phyloP scores from a whole-genome alignment of 2,113 vertebrate species.

The Tenebrosternarchus preto region DNA sequence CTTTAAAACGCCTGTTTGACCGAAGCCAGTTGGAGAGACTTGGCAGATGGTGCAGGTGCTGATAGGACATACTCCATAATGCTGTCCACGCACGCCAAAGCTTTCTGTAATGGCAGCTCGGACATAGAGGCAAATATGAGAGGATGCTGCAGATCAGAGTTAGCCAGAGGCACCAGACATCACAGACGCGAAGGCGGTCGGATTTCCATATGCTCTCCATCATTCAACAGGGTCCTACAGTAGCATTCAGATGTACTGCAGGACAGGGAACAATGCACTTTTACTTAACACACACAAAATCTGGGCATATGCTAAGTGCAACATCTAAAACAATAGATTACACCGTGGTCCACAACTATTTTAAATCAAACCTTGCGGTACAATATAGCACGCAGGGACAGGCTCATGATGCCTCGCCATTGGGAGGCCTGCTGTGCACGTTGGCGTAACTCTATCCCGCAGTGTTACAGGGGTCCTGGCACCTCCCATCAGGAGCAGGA shows the following conservation, averaged over 20 bases:
- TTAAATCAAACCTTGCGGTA: background rate
- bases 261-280: background rate
- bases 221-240: slow-evolving; percentile 2
- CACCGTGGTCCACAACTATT: background rate
- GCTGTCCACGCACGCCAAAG: slow-evolving; percentile 58
- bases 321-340: background rate
- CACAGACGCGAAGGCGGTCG: slow-evolving; percentile 6
- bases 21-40: slow-evolving; percentile 53
- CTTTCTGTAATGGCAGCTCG: slow-evolving; percentile 59
- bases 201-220: slow-evolving; percentile 17
- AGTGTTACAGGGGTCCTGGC: slow-evolving; percentile 69
- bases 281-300: background rate
- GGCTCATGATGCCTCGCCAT: background rate
- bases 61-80: slow-evolving; percentile 70
- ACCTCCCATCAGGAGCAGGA: slow-evolving; percentile 73
- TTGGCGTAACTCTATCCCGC: slow-evolving; percentile 73
- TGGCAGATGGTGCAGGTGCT: slow-evolving; percentile 69
- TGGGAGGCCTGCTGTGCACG: slow-evolving; percentile 53
- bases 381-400: background rate
- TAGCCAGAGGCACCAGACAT: slow-evolving; percentile 46
- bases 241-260: background rate
- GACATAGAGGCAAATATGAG: slow-evolving; percentile 46
- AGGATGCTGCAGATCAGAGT: slow-evolving; percentile 36
- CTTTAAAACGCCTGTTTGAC: slow-evolving; percentile 60
- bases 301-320: background rate